Evolutionary conservation across 2,797 vertebrate genomes (phyloP), one percentile per base, ranked within the genome.

Genomic region (Selene dorsalis): DNA sequence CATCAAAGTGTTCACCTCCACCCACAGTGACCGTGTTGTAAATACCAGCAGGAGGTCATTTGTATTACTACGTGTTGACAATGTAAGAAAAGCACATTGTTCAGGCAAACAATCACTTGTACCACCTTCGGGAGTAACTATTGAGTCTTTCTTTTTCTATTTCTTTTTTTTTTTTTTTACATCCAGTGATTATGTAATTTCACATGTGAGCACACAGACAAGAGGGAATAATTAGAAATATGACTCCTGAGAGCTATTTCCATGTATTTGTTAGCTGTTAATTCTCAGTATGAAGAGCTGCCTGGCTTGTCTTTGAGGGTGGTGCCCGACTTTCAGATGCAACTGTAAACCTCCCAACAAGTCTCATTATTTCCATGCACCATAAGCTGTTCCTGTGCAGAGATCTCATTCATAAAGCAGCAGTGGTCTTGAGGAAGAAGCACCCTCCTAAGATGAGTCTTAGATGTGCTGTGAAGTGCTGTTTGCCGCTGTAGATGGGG

Each of bases 351-450:
- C 69, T 87, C 88, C 72, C 82, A 72, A 53, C 48, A 63, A 2
- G 62, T 77, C 82, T 91, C 83, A 87, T 93, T 90, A 89, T 92
- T 92, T 90, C 83, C 81, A 82, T 73, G 84, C 77, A 68, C 70
- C 84, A 86, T 91, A 79, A 89, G 88, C 52, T 67, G 63, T 52
- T 68, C 65, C 80, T 58, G 59, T 79, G 81, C 53, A 63, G 77
- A 77, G 52, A 41, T 73, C 68, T 76, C 67, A n/a, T 77, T 83
- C 61, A 58, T 72, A 65, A 76, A 84, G 80, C 66, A 65, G 86
- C 71, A 53, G 53, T 59, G 24, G 47, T 28, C 32, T 81, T 87
- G 61, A 62, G 76, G 64, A 65, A 69, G 72, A 80, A 48, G n/a
- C 64, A 62, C 30, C 53, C 64, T 20, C 48, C 64, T 55, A 43